Base-by-base conservation (phyloP, 1,140 invertebrate species). In the Brachionus asplanchnoidis region DNA sequence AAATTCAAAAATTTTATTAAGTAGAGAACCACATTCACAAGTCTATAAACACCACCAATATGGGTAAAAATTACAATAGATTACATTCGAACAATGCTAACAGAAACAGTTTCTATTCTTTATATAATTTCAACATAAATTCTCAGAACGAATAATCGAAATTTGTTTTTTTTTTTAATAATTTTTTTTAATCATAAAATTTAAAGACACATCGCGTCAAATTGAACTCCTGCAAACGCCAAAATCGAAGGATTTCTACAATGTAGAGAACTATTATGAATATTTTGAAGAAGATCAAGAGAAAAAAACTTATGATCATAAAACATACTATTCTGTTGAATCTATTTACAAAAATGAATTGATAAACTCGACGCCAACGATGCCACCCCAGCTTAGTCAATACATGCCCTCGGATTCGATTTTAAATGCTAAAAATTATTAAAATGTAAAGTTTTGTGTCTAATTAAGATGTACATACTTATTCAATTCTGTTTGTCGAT, bases 321-420 rank as follows among this genome's bases (percentile, higher is more conserved):
- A 77, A 28, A 77, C 73, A 26, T 77, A 77, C 46, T 50, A 77
- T 28, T 77, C 73, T 17, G 73, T 77, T 36, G 42, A 77, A 50
- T 77, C 73, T 9, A 32, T 77, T 1, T 77, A 77, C 32, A 77
- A 77, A 23, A 77, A 77, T 50, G 73, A 77, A n/a, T 36, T 77
- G 46, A 77, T 77, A 32, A 77, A 77, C 23, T 77, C 73, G 46
- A 77, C 73, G 1, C 73, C 73, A 12, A 77, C 73, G 17, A 26
- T 77, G 26, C 73, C 73, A 17, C 26, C 26, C 12, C 73, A 77
- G 14, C 17, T 77, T 14, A 46, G 46, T 50, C 26, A 77, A 11
- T 23, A 23, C 23, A 28, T 50, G 42, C 1, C 17, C 28, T 77
- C 73, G 12, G 20, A 11, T 50, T 77, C 73, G 14, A 50, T 77